Conservation (phyloP, 2,113 vertebrate species). For the Gallinago media region DNA sequence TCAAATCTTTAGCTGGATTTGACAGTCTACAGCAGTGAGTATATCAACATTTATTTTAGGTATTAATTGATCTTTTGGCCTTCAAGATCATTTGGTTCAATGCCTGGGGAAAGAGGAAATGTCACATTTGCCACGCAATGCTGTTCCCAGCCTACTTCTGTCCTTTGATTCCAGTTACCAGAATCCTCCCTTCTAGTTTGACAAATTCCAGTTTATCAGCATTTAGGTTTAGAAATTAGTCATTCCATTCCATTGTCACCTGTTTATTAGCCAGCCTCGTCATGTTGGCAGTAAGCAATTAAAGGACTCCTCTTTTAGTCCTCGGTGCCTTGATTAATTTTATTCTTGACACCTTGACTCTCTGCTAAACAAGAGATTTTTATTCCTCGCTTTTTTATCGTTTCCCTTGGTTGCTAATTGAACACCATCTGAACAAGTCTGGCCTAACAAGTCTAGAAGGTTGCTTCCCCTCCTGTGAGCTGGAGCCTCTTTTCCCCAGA, state of each 20-base stretch:
- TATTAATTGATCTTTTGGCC: not conserved
- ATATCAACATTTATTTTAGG: not conserved
- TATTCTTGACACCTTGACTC: not conserved
- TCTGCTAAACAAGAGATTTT: not conserved
- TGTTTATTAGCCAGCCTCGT: not conserved
- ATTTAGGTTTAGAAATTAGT: not conserved
- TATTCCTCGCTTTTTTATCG: not conserved
- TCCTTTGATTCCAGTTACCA: not conserved
- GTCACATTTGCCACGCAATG: not conserved
- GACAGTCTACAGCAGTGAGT: not conserved
- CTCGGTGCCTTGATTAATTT: not conserved
- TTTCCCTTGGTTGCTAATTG: not conserved
- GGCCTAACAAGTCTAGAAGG: not conserved
- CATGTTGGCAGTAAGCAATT: accelerated
- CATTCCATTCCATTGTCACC: not conserved
- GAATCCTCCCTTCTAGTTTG: not conserved
- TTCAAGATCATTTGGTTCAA: not conserved
- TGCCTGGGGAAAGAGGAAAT: not conserved
- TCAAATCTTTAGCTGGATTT: not conserved
- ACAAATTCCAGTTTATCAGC: not conserved
- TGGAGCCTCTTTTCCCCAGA: not conserved
- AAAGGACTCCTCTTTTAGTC: not conserved
- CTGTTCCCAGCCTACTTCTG: not conserved
- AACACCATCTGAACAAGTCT: not conserved
- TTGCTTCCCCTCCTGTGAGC: not conserved